Percentiles rank a stretch among this genome's conserved stretches.
phyloP scores from a whole-genome alignment of 1,140 invertebrate genomes.

The Camponotus vicinus region DNA sequence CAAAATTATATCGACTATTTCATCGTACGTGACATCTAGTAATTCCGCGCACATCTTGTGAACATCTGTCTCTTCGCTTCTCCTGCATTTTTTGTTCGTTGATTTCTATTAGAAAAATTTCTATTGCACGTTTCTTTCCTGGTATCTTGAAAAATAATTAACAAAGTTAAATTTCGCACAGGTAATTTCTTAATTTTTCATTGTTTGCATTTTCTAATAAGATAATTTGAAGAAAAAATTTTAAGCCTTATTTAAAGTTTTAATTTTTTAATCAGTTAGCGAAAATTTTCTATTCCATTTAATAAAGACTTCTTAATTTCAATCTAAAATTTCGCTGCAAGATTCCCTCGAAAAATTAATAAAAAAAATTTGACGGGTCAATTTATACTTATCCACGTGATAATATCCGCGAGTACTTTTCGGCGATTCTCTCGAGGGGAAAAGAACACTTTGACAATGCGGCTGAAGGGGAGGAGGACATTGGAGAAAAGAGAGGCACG shows the following conservation, averaged over 20 bases:
- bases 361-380: neutral
- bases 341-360: conserved; percentile 1
- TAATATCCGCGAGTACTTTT: conserved; percentile 52
- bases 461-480: conserved; percentile 51
- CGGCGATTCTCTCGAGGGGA: conserved; percentile 62
- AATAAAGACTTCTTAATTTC: neutral
- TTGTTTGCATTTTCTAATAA: neutral
- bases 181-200: neutral
- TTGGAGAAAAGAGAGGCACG: conserved; percentile 36
- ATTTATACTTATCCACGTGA: conserved; percentile 39
- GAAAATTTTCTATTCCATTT: conserved; percentile 9
- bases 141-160: conserved; percentile 15
- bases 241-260: neutral
- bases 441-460: conserved; percentile 53
- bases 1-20: conserved; percentile 42
- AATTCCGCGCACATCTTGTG: conserved; percentile 20
- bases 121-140: neutral
- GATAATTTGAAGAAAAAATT: neutral
- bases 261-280: neutral
- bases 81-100: neutral
- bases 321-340: neutral
- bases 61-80: neutral
- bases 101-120: conserved; percentile 10
- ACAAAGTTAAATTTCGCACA: conserved; percentile 5
- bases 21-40: conserved; percentile 34